Conservation (phyloP, 2,113 vertebrate genomes). For the Heptranchias perlo region DNA sequence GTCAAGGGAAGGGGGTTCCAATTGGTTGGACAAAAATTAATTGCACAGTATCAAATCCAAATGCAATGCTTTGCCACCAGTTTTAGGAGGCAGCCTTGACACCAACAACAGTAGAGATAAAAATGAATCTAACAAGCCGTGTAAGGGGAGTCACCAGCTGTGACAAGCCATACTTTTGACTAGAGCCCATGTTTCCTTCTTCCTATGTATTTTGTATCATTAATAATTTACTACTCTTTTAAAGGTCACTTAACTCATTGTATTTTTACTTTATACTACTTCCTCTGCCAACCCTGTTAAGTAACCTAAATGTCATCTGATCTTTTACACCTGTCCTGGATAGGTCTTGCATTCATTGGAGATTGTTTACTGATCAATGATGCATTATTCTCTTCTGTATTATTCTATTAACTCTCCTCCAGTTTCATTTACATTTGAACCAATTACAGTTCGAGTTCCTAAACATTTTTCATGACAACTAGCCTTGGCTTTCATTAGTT, state of each 20-base stretch:
- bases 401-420: not conserved
- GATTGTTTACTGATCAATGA: not conserved
- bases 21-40: not conserved
- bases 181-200: not conserved
- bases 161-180: not conserved
- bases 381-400: no score
- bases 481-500: not conserved
- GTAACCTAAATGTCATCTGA: not conserved
- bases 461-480: not conserved
- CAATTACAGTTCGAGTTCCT: not conserved
- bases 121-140: not conserved
- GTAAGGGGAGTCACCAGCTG: not conserved
- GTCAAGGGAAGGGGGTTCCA: not conserved
- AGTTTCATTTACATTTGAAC: not conserved
- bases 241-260: constrained; percentile 12
- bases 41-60: not conserved
- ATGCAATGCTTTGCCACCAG: not conserved
- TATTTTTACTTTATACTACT: not conserved
- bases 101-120: not conserved
- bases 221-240: not conserved
- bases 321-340: not conserved
- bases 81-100: not conserved
- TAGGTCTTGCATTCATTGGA: not conserved
- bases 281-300: not conserved
- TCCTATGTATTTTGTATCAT: not conserved